Evolutionary conservation across 2,797 vertebrate species (phyloP).

Genomic region (Tokudaia tokunoshimensis): DNA sequence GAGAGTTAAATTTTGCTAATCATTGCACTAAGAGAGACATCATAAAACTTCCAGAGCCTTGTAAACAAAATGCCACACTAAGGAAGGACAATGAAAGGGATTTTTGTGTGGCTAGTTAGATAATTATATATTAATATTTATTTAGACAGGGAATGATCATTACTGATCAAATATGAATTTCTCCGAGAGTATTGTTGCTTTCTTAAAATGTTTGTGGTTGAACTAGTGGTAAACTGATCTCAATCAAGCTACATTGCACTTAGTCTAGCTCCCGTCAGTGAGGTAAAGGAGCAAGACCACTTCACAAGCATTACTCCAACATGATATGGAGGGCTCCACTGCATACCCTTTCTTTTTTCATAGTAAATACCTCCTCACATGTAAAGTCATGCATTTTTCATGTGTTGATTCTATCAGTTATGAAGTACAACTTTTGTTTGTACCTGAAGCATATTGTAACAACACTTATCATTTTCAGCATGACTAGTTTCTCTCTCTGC

Average conservation of each 20-base stretch:
- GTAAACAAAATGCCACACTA: background rate
- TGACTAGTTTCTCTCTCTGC: background rate
- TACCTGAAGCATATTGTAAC: background rate
- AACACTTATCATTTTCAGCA: background rate
- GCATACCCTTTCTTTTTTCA: background rate
- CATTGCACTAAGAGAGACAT: background rate
- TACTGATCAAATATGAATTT: background rate
- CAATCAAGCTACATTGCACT: background rate
- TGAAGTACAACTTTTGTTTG: background rate
- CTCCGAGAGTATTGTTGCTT: background rate
- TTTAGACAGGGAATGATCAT: background rate
- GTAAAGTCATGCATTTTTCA: background rate
- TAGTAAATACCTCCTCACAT: background rate
- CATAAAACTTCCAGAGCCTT: background rate
- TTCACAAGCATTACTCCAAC: background rate
- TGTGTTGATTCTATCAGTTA: background rate
- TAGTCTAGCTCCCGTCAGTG: background rate
- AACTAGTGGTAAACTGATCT: background rate
- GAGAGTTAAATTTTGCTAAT: background rate
- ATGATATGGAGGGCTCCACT: background rate
- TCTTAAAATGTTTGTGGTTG: background rate
- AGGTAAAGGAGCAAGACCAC: background rate
- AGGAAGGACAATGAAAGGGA: background rate
- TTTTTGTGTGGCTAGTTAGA: background rate
- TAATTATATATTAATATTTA: background rate